Percentiles rank a stretch among this genome's conserved stretches.
Evolutionary conservation across 2,113 vertebrate genomes (phyloP).

Genomic region (Heterotis niloticus): DNA sequence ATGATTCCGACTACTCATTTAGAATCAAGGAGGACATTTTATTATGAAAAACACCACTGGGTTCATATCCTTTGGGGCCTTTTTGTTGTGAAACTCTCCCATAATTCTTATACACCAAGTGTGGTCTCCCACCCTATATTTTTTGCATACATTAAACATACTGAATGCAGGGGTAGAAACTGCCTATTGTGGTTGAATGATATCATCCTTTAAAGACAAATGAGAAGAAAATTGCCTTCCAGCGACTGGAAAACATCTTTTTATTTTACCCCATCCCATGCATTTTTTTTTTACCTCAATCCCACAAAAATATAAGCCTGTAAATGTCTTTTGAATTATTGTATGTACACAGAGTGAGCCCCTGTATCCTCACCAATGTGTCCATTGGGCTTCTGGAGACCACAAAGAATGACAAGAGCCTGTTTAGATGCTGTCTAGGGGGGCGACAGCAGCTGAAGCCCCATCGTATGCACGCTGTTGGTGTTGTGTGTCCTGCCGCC

Average conservation of each 20-base stretch:
- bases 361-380: neutral
- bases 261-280: neutral
- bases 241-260: conserved; percentile 18
- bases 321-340: conserved; percentile 18
- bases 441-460: too few species aligned
- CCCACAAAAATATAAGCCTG: conserved; percentile 3
- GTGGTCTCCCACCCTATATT: neutral
- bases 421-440: too few species aligned
- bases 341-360: neutral
- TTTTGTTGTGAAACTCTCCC: neutral
- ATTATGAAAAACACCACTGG: neutral
- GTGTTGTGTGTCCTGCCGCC: too few species aligned
- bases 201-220: conserved; percentile 18
- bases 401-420: neutral
- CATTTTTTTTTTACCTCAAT: neutral
- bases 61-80: neutral
- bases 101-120: conserved; percentile 10
- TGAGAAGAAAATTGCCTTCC: conserved; percentile 19
- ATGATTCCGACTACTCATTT: neutral
- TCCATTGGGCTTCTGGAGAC: neutral
- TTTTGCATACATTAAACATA: neutral
- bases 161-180: conserved; percentile 10
- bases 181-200: conserved; percentile 16
- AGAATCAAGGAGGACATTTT: conserved; percentile 6
- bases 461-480: too few species aligned